Evolutionary conservation across 2,888 invertebrate species (phyloP), one percentile per base, ranked within the genome.

Genomic region (Pomacea canaliculata): DNA sequence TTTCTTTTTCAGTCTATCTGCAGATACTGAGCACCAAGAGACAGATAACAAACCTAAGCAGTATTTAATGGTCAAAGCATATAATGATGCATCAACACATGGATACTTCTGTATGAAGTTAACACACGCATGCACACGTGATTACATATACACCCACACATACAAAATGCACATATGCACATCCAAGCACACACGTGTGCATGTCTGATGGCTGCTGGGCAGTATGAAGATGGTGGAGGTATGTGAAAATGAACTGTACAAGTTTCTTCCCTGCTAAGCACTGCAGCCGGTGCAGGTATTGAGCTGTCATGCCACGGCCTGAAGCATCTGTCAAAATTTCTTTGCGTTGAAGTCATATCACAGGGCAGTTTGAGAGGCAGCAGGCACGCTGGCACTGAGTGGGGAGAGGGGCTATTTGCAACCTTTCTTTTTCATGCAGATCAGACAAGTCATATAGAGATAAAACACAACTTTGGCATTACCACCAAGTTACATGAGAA

Each of bases 321-420:
- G 67, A 66, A 73, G 73, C 67, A 73, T 67, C 73, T 73, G 73
- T 73, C 67, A 59, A n/a, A 27, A 69, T n/a, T 23, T 48, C 23
- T 19, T 27, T 8, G 46, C 19, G 46, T 37, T 67, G 19, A 67
- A 67, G 46, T 69, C 69, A 69, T 69, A 69, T 69, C 69, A 69
- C 69, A 69, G 69, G 69, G 69, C 69, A 69, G 69, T 69, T 19
- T 19, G 12, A 49, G 69, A 69, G 69, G 49, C 69, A 49, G 69
- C 69, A 49, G 49, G 48, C 37, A 67, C 37, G 46, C 67, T 19
- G 67, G 67, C 46, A 37, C 51, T 13, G 46, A 67, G 46, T 13
- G 46, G 27, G 46, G 67, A 18, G 27, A 46, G 69, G 63, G n/a
- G n/a, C 23, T 27, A n/a, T n/a, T 27, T 19, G 63, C 23, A n/a